A percentile compares a stretch with the other conserved stretches of the same genome.
Evolutionary conservation across 2,113 vertebrate genomes (phyloP).

Genomic region (Trinectes maculatus): DNA sequence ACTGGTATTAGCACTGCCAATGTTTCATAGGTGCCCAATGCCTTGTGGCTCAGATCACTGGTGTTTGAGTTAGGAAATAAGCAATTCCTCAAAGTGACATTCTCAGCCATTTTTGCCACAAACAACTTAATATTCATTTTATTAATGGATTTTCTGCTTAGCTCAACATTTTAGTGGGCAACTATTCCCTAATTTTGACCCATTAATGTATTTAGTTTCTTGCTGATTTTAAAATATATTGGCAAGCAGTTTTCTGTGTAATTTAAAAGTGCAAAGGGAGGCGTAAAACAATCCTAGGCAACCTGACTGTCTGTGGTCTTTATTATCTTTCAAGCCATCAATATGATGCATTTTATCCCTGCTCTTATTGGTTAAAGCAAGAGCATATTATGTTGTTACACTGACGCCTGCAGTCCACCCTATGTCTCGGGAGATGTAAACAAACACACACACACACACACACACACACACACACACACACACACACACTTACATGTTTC

Average conservation of each 20-base stretch:
- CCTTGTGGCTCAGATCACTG: too few species aligned
- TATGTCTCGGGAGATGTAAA: not conserved
- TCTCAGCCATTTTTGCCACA: slow-evolving; percentile 9
- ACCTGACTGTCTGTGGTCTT: slow-evolving; percentile 58
- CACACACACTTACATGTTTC: slow-evolving; percentile 45
- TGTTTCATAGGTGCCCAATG: too few species aligned
- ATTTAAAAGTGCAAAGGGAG: slow-evolving; percentile 64
- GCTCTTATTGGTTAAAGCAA: slow-evolving; percentile 19
- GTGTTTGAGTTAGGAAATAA: not conserved
- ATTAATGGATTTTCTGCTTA: slow-evolving; percentile 26
- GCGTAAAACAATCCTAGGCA: slow-evolving; percentile 63
- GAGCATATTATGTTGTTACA: slow-evolving; percentile 36
- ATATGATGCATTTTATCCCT: slow-evolving; percentile 41
- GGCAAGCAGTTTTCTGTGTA: slow-evolving; percentile 23
- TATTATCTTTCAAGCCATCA: slow-evolving; percentile 61
- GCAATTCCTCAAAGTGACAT: slow-evolving; percentile 4
- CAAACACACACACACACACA: slow-evolving; percentile 4
- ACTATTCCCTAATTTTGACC: not conserved
- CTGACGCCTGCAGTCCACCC: slow-evolving; percentile 22
- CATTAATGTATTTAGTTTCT: slow-evolving; percentile 55
- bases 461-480: slow-evolving; percentile 2
- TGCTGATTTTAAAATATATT: slow-evolving; percentile 42
- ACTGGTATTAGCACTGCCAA: too few species aligned
- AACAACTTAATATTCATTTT: not conserved
- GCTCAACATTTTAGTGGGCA: slow-evolving; percentile 38